phyloP scores from a whole-genome alignment of 2,888 invertebrate genomes.

The Scaptomyza polygonia region DNA sequence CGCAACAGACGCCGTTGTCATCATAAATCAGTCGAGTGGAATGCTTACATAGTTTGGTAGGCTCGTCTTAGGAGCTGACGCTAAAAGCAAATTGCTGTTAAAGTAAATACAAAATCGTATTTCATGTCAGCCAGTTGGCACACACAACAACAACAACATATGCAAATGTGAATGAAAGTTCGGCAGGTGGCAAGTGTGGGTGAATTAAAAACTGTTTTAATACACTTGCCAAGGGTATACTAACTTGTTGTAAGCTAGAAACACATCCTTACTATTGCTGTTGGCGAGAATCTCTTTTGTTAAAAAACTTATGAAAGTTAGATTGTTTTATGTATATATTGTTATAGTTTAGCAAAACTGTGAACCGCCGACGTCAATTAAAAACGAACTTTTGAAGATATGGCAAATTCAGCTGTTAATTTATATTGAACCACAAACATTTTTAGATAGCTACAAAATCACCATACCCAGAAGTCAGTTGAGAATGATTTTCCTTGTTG shows the following conservation, averaged over 20 bases:
- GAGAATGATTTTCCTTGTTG: no score
- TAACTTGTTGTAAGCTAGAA: neutral
- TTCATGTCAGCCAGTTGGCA: constrained; percentile 50
- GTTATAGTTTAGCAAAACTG: no score
- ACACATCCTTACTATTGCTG: no score
- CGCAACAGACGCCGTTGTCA: constrained; percentile 34
- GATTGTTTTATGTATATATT: no score
- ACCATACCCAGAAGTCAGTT: no score
- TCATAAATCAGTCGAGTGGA: constrained; percentile 50
- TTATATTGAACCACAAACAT: no score
- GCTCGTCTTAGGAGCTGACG: constrained; percentile 31
- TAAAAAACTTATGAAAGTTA: no score
- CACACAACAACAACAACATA: constrained; percentile 23
- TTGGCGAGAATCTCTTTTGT: no score
- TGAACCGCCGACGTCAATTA: no score
- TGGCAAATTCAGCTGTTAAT: no score
- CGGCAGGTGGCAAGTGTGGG: neutral
- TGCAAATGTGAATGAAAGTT: constrained; percentile 40
- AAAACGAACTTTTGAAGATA: no score
- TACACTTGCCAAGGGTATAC: neutral
- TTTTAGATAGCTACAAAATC: no score
- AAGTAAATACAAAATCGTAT: constrained; percentile 71
- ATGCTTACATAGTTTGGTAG: constrained; percentile 59
- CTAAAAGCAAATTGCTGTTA: constrained; percentile 69
- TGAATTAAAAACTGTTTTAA: neutral